phyloP scores from a whole-genome alignment of 2,797 vertebrate genomes.

The Lacerta bilineata region DNA sequence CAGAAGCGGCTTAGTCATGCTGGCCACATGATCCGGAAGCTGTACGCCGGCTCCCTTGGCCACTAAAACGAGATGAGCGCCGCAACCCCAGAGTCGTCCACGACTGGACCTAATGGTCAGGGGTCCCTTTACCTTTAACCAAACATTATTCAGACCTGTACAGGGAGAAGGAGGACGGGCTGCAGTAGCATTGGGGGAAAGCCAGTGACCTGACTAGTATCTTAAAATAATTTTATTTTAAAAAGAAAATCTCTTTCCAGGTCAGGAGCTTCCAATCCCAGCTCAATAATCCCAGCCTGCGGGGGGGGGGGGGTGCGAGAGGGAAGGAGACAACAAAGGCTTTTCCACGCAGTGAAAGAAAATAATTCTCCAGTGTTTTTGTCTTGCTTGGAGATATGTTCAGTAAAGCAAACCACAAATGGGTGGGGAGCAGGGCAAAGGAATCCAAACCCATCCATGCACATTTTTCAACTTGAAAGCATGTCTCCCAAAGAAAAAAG shows the following conservation, averaged over 20 bases:
- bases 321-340: background rate
- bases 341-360: background rate
- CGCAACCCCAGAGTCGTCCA: no score
- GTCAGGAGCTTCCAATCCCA: background rate
- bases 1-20: no score
- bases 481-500: background rate
- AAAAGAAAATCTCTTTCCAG: background rate
- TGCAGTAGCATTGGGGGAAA: background rate
- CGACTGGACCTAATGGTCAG: no score
- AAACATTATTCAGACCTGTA: background rate
- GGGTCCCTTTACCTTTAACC: no score
- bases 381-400: background rate
- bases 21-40: no score
- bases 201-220: background rate
- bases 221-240: background rate
- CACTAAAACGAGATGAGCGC: no score
- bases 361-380: background rate
- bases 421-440: background rate
- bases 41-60: no score
- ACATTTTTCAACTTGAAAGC: slow-evolving; percentile 36
- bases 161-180: background rate
- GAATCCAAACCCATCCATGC: background rate
- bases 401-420: slow-evolving; percentile 1
- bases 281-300: background rate
- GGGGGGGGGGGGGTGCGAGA: background rate